These are phyloP conservation scores for Pheucticus melanocephalus DNA, from an alignment of 2,113 vertebrate species.

Conservation along the genomic window DNA sequence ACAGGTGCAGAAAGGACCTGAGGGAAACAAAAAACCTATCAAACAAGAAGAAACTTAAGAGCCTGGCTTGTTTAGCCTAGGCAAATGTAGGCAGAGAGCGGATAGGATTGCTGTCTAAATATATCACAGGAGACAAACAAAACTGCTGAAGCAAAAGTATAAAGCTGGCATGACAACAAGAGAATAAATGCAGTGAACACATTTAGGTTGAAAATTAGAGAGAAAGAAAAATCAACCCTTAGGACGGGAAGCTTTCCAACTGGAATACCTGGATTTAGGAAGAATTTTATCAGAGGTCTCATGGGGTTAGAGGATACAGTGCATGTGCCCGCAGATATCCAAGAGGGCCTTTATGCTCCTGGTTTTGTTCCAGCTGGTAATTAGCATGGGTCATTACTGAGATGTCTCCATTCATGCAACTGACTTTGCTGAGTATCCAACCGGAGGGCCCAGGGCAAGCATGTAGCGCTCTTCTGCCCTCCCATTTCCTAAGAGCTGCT, in stretches of 20 bases:
- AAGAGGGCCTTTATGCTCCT: background rate
- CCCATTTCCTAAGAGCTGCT: background rate
- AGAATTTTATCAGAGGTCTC: background rate
- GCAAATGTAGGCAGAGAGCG: conserved; percentile 11
- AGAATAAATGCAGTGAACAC: background rate
- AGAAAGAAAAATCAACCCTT: background rate
- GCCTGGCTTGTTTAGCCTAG: conserved; percentile 22
- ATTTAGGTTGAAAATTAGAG: background rate
- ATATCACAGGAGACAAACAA: conserved; percentile 62
- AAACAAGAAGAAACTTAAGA: conserved; percentile 60
- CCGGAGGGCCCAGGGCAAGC: background rate
- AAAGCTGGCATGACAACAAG: background rate
- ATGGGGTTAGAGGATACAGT: background rate
- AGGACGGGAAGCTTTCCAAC: background rate
- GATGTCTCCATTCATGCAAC: background rate
- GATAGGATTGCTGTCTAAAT: conserved; percentile 63
- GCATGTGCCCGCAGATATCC: background rate
- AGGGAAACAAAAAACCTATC: conserved; percentile 44
- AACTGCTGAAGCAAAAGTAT: conserved; percentile 44
- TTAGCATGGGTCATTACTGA: background rate
- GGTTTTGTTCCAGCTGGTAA: background rate
- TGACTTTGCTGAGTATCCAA: background rate
- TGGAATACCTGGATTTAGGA: background rate
- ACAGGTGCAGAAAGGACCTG: conserved; percentile 51
- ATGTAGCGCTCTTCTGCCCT: accelerated